phyloP scores from a whole-genome alignment of 2,888 invertebrate species.

The Oscheius myriophilus region DNA sequence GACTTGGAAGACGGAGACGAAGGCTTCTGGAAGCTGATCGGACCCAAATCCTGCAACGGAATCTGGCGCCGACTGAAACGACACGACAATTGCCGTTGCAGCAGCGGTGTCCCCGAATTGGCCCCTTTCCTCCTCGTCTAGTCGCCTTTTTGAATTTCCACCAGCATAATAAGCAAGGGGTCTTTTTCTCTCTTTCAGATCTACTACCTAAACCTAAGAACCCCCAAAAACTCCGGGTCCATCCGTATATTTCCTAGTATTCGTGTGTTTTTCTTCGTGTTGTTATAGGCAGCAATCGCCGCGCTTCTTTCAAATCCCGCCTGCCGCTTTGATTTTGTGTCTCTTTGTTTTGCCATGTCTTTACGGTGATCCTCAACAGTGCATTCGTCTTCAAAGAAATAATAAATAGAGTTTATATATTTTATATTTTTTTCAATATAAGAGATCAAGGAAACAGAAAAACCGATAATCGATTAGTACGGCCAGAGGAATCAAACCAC shows the following conservation, averaged over 20 bases:
- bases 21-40: conserved; percentile 69
- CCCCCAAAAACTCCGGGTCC: not conserved
- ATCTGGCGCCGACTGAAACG: conserved; percentile 61
- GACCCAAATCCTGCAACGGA: conserved; percentile 65
- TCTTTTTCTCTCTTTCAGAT: too few relatives aligned
- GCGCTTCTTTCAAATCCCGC: not conserved
- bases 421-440: too few relatives aligned
- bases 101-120: conserved; percentile 33
- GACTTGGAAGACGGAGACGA: conserved; percentile 66
- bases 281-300: conserved; percentile 2
- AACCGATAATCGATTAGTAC: too few relatives aligned
- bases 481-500: too few relatives aligned
- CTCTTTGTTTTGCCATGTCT: conserved; percentile 20
- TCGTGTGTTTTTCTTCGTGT: conserved; percentile 1
- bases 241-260: conserved; percentile 5
- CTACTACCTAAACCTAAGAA: too few relatives aligned
- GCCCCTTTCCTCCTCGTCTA: conserved; percentile 54
- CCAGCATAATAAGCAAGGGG: too few relatives aligned
- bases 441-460: too few relatives aligned
- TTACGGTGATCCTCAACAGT: conserved; percentile 25
- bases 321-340: conserved; percentile 7
- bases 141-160: conserved; percentile 12
- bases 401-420: too few relatives aligned
- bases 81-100: conserved; percentile 56
- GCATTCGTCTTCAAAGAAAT: not conserved